A percentile compares a stretch with the other conserved stretches of the same genome.
These are phyloP conservation scores for Beroe ovata DNA, from an alignment of 37 sponge, comb jelly and placozoan genomes.

Conservation along the genomic window DNA sequence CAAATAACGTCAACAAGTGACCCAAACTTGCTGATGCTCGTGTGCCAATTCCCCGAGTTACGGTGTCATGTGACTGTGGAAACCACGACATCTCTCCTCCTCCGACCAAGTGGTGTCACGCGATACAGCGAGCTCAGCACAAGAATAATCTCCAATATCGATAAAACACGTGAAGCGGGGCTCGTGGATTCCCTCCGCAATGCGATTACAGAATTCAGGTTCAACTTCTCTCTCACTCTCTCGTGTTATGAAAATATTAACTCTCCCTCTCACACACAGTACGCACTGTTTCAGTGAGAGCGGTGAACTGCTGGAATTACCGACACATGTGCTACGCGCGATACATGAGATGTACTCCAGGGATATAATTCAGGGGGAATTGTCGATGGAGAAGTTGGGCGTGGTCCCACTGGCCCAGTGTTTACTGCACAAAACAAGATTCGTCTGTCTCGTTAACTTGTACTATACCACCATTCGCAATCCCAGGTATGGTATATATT, in stretches of 20 bases:
- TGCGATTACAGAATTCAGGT: not conserved
- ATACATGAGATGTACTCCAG: not conserved
- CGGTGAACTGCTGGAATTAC: not conserved
- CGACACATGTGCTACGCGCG: not conserved
- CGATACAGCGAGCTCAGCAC: not conserved
- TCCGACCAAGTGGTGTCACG: not conserved
- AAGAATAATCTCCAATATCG: not conserved
- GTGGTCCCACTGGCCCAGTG: conserved; percentile 8
- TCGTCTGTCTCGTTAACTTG: not conserved
- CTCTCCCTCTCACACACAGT: no score
- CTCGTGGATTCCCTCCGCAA: not conserved
- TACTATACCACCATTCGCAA: not conserved
- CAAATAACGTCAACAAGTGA: not conserved
- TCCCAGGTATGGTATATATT: conserved; percentile 3
- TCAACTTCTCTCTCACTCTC: no score
- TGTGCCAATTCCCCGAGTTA: not conserved
- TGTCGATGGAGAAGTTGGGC: not conserved
- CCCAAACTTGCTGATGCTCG: not conserved
- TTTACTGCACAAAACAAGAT: conserved; percentile 22
- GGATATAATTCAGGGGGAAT: not conserved
- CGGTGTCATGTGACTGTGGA: not conserved
- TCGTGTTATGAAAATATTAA: no score
- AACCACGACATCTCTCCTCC: not conserved
- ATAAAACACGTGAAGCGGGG: conserved; percentile 5
- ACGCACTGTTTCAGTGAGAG: no score